Evolutionary conservation across 2,797 vertebrate genomes (phyloP).

Genomic region (Geotrypetes seraphini): DNA sequence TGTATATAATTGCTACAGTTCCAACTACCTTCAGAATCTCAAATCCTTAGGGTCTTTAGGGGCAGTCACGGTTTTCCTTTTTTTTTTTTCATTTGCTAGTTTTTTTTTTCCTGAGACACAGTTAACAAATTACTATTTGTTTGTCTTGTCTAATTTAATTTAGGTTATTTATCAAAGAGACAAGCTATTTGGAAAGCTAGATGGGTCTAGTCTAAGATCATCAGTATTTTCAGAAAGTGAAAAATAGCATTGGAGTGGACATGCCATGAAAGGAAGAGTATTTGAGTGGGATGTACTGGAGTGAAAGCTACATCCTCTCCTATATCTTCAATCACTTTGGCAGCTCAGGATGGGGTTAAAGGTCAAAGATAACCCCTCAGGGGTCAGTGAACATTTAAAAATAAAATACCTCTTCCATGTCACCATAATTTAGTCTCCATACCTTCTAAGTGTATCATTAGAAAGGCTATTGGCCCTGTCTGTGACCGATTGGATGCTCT

Average conservation of each 20-base stretch:
- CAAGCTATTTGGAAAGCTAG: constrained; percentile 72
- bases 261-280: background rate
- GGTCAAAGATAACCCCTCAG: constrained; percentile 17
- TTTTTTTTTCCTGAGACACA: constrained; percentile 22
- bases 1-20: constrained; percentile 23
- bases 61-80: constrained; percentile 23
- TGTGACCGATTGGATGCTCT: fast-evolving
- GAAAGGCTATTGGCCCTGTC: background rate
- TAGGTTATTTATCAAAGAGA: constrained; percentile 72
- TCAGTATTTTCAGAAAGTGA: constrained; percentile 58
- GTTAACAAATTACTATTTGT: constrained; percentile 44
- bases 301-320: background rate
- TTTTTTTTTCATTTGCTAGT: too few species aligned
- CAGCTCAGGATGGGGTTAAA: constrained; percentile 27
- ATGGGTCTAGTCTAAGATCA: constrained; percentile 67
- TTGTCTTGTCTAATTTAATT: constrained; percentile 71
- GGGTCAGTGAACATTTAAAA: background rate
- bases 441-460: too few species aligned
- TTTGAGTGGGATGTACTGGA: background rate
- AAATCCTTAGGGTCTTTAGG: too few species aligned
- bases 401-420: background rate
- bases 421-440: too few species aligned
- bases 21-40: constrained; percentile 1
- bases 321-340: too few species aligned
- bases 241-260: constrained; percentile 49